Percentiles rank a stretch among this genome's conserved stretches.
These are phyloP conservation scores for Drosophila insularis DNA, from an alignment of 1,140 invertebrate species.

Conservation along the genomic window DNA sequence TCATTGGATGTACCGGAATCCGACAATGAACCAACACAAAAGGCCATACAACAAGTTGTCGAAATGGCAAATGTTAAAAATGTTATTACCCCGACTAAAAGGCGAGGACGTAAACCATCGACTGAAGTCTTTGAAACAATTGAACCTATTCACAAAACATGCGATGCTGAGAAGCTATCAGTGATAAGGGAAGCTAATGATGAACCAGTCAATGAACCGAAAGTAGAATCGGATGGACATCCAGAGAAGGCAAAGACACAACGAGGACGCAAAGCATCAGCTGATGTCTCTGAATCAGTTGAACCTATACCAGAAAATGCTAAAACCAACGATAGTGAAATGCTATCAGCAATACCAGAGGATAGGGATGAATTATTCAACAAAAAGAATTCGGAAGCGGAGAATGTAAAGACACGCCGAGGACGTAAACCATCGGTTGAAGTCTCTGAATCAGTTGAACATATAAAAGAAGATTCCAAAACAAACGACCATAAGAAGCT, in stretches of 20 bases:
- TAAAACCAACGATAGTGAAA: background rate
- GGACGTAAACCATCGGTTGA: background rate
- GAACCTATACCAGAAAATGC: background rate
- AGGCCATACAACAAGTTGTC: background rate
- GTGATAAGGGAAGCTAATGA: background rate
- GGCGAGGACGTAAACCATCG: constrained; percentile 29
- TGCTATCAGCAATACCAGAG: background rate
- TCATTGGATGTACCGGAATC: constrained; percentile 8
- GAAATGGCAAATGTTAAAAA: background rate
- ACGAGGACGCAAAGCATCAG: background rate
- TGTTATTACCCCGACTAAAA: constrained; percentile 11
- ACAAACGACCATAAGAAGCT: background rate
- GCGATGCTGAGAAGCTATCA: background rate
- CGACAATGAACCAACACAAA: background rate
- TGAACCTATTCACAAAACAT: background rate
- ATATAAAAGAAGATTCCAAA: background rate
- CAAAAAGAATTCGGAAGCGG: too few relatives aligned
- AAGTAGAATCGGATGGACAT: background rate
- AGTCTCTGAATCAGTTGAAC: background rate
- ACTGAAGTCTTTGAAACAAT: background rate
- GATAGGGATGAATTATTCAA: background rate
- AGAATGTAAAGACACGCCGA: background rate
- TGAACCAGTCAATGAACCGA: background rate
- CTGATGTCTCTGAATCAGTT: background rate
- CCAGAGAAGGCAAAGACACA: background rate